These are phyloP conservation scores for Brachionus rotundiformis DNA, from an alignment of 1,140 invertebrate genomes.

Conservation along the genomic window DNA sequence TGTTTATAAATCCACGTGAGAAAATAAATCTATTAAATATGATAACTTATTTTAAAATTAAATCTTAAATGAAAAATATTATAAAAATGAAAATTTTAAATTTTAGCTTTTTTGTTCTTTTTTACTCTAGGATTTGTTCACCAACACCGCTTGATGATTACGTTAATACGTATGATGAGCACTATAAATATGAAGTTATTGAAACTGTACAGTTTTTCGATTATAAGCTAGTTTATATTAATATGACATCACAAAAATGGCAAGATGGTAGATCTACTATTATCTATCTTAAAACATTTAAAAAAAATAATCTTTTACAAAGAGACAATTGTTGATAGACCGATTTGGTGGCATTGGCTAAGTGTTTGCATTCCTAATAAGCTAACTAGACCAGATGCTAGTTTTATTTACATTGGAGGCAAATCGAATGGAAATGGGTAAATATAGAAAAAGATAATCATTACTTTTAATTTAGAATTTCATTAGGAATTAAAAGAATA, in stretches of 20 bases:
- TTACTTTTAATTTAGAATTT: too few species aligned
- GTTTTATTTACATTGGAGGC: slow-evolving; percentile 43
- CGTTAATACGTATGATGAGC: neutral
- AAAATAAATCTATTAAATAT: neutral
- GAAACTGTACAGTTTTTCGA: neutral
- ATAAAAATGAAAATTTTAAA: neutral
- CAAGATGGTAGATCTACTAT: neutral
- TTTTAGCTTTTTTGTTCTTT: neutral
- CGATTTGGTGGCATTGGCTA: slow-evolving; percentile 53
- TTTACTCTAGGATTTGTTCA: neutral
- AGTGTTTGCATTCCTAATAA: slow-evolving; percentile 39
- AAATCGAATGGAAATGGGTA: slow-evolving; percentile 34
- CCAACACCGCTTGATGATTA: slow-evolving; percentile 40
- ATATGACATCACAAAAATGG: slow-evolving; percentile 49
- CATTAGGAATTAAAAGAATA: too few species aligned
- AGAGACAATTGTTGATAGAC: slow-evolving; percentile 46
- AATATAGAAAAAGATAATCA: too few species aligned
- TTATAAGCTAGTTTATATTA: slow-evolving; percentile 10
- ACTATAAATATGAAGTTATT: neutral
- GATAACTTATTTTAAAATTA: neutral
- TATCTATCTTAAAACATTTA: neutral
- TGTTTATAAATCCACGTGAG: neutral
- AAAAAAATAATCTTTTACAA: neutral
- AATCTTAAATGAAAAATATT: neutral
- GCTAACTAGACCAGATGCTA: slow-evolving; percentile 44